Percentiles rank a stretch among this genome's conserved stretches.
phyloP scores from a whole-genome alignment of 2,888 invertebrate species.

The Oxytorus armatus region DNA sequence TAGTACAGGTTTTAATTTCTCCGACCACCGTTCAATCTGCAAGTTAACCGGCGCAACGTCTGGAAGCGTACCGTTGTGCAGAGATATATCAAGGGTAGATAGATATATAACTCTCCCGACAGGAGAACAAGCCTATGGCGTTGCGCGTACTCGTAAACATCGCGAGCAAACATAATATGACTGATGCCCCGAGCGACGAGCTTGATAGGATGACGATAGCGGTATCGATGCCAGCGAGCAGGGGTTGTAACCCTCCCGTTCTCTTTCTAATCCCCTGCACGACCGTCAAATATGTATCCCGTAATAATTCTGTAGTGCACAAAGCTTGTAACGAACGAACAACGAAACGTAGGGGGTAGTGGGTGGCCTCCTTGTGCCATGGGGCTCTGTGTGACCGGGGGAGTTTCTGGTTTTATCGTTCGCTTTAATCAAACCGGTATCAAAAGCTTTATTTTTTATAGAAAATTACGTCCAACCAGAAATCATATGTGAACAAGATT shows the following conservation, averaged over 20 bases:
- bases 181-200: conserved; percentile 80
- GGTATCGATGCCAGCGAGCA: conserved; percentile 48
- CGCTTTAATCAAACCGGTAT: too few species aligned
- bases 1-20: conserved; percentile 3
- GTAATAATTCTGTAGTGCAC: conserved; percentile 64
- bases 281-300: conserved; percentile 50
- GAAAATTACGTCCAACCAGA: too few species aligned
- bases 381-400: too few species aligned
- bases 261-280: conserved; percentile 36
- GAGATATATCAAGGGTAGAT: conserved; percentile 23
- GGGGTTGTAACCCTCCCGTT: conserved; percentile 69
- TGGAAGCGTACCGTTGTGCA: conserved; percentile 14
- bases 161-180: conserved; percentile 84
- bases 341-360: conserved; percentile 13
- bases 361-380: too few species aligned
- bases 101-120: conserved; percentile 40
- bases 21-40: not conserved
- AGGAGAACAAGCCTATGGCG: conserved; percentile 63
- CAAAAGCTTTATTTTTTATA: too few species aligned
- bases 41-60: conserved; percentile 23
- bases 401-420: too few species aligned
- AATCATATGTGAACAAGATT: too few species aligned
- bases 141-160: conserved; percentile 80
- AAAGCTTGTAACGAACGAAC: conserved; percentile 21
- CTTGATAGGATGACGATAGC: conserved; percentile 50